phyloP scores from a whole-genome alignment of 2,113 vertebrate species.

The Pelmatolapia mariae region DNA sequence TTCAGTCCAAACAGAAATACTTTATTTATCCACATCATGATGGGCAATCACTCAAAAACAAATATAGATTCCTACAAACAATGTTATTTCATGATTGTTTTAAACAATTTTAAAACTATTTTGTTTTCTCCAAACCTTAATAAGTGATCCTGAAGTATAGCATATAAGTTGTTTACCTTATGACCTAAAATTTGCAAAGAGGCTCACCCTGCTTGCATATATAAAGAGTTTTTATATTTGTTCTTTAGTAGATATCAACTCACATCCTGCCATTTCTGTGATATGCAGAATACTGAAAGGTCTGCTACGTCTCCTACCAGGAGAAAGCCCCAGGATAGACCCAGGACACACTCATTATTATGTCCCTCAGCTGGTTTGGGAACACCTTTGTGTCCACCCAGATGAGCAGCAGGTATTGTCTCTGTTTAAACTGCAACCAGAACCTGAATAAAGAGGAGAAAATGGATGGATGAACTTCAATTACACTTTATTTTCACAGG shows the following conservation, averaged over 20 bases:
- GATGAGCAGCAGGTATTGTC: background rate
- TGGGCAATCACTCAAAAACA: background rate
- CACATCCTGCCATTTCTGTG: background rate
- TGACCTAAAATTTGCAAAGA: background rate
- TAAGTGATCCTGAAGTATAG: background rate
- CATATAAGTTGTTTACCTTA: background rate
- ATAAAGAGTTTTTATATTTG: background rate
- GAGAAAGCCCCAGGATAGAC: background rate
- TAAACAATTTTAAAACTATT: background rate
- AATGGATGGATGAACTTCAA: background rate
- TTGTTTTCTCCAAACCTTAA: background rate
- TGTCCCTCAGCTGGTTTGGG: background rate
- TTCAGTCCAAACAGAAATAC: background rate
- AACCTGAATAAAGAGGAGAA: background rate
- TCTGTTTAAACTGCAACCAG: background rate
- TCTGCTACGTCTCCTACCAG: background rate
- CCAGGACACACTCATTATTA: fast-evolving
- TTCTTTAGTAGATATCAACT: background rate
- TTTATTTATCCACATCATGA: background rate
- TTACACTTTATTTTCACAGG: background rate
- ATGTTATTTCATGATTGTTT: fast-evolving
- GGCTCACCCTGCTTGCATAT: fast-evolving
- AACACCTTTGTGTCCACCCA: background rate
- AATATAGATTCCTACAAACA: background rate
- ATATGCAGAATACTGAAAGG: background rate